Conservation (phyloP, 2,888 invertebrate species). For the Eupeodes luniger region DNA sequence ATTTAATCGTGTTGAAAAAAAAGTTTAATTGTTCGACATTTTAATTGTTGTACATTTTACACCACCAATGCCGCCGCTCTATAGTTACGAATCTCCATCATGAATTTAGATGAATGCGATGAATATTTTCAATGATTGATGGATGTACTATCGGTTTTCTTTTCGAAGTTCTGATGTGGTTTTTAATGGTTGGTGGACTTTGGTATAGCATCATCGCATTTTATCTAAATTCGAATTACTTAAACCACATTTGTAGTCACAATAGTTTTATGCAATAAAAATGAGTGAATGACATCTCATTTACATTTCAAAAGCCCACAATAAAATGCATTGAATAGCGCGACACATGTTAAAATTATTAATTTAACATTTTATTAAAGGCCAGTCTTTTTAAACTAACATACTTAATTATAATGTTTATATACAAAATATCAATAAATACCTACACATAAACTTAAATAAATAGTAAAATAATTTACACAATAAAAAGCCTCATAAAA, state of each 20-base stretch:
- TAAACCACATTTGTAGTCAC: conserved; percentile 6
- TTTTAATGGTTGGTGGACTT: neutral
- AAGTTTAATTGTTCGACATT: too few relatives aligned
- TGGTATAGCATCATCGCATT: neutral
- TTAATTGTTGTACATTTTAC: too few relatives aligned
- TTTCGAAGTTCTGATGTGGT: neutral
- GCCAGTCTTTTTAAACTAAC: too few relatives aligned
- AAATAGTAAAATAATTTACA: too few relatives aligned
- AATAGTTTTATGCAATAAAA: neutral
- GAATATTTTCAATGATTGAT: conserved; percentile 21
- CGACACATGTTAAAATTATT: neutral
- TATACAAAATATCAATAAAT: too few relatives aligned
- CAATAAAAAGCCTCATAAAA: too few relatives aligned
- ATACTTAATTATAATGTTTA: too few relatives aligned
- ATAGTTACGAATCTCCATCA: too few relatives aligned
- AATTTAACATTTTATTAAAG: neutral
- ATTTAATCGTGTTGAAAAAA: too few relatives aligned
- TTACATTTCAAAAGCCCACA: conserved; percentile 5
- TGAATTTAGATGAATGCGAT: neutral
- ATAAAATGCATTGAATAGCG: neutral
- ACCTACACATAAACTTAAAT: too few relatives aligned
- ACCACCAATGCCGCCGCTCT: too few relatives aligned
- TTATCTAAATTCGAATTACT: conserved; percentile 9
- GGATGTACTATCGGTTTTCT: neutral
- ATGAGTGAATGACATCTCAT: neutral